Base-by-base conservation (phyloP, 1,140 invertebrate species). In the Drosophila auraria region DNA sequence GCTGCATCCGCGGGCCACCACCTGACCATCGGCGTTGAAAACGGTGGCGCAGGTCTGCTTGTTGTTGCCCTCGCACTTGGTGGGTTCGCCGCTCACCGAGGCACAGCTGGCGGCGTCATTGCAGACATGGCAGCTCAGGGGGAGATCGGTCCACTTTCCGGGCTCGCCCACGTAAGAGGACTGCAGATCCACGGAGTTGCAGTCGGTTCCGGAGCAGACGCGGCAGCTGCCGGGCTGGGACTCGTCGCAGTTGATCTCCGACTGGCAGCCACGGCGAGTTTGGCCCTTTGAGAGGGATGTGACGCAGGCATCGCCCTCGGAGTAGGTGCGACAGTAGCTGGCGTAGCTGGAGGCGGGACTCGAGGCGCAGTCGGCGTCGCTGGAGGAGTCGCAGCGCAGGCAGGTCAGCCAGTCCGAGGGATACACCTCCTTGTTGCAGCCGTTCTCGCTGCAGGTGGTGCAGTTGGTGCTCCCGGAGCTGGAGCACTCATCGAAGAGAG, bases 121-220 rank as follows among this genome's bases (percentile, higher is more conserved):
- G 53, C 91, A 92, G 0, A 57, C 63, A 1, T 72, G 68, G 15
- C 91, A 92, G 36, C 71, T 91, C 3, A 92, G 54, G 0, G 91
- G 91, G 33, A 92, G 42, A 38, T 78, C 87, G 63, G 80, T 77
- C 91, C 91, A 92, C 58, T 86, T 77, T n/a, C 91, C 91, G 1
- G 91, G 79, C 30, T 86, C 87, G 2, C 91, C 91, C 4, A 92
- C 72, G 23, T 89, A 83, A 15, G 42, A 40, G 12, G 49, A 59
- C 17, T 75, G 51, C 33, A 92, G 40, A 36, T 92, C 65, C 3
- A 81, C 61, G 2, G 36, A 15, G 25, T 92, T 92, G 59, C 91
- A 92, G 15, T 92, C 78, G 11, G 65, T 53, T 2, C 36, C 64
- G 20, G 68, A 53, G 59, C 91, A 92, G 0, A 78, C 30, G 23